Base-by-base conservation (phyloP, 2,888 invertebrate genomes). In the Heliconius charithonia region DNA sequence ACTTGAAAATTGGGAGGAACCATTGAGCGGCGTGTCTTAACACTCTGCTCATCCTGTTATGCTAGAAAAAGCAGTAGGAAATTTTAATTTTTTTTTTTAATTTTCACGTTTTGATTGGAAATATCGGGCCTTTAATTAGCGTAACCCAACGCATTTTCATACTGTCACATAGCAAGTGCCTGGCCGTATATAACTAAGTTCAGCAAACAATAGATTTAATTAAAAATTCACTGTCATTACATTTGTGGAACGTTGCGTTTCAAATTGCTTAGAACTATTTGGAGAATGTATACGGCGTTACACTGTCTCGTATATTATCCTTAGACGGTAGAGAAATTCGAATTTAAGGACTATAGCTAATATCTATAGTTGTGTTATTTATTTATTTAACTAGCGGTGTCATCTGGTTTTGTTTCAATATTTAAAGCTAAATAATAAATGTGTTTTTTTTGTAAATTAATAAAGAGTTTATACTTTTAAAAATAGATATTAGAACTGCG, bases 301-400 rank as follows among this genome's bases (percentile, higher is more conserved):
- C n/a, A 69, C 69, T 75, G 75, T 75, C 66, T 75, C 75, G 29
- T 75, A 75, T 65, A 75, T 75, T 66, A 75, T 75, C 51, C 72
- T 72, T 59, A 59, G 72, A 72, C 32, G n/a, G 22, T 16, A 4
- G 59, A 72, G 72, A 72, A 32, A 25, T 4, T 59, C 32, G 59
- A 25, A 59, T 59, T 59, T 72, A 59, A 72, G 72, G 72, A 59
- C 37, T 25, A 56, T 72, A 59, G 51, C 56, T 32, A 59, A 56
- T 59, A 72, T 37, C 32, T 72, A 13, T 56, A 29, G 27, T 59
- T 72, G 59, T 59, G 32, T 59, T 59, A 71, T 22, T 13, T 67
- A 37, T 69, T 45, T 41, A 29, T n/a, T n/a, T 69, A 41, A 27
- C 69, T 41, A 25, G 25, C 25, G 0, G 16, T 19, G 1, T 45